Evolutionary conservation across 53 echinoderm and acorn worm genomes (phyloP).

Genomic region (Zoroaster sp.): DNA sequence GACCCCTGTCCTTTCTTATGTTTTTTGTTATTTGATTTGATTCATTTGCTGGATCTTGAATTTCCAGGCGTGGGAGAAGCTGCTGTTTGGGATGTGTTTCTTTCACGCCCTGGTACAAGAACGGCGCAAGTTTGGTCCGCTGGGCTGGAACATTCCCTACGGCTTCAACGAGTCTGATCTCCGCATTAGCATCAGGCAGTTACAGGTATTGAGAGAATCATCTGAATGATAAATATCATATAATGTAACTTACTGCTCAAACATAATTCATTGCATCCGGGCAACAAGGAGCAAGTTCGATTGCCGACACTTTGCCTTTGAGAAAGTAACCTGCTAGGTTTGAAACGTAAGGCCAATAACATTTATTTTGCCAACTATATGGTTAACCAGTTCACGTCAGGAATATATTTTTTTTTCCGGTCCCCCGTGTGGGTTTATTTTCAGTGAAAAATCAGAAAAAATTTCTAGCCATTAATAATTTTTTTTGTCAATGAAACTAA

Average conservation of each 20-base stretch:
- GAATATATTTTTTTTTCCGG: no score
- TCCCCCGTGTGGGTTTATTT: no score
- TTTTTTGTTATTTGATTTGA: neutral
- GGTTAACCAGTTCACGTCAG: no score
- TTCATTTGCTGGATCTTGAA: neutral
- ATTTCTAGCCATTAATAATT: no score
- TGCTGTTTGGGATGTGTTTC: slow-evolving; percentile 96
- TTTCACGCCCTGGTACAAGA: slow-evolving; percentile 99
- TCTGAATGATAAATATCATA: neutral
- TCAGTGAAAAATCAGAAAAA: no score
- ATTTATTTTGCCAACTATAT: no score
- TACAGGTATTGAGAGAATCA: slow-evolving; percentile 70
- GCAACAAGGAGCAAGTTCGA: neutral
- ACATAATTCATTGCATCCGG: neutral
- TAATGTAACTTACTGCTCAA: neutral
- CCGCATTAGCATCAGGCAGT: slow-evolving; percentile 94
- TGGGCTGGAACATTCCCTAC: slow-evolving; percentile 97
- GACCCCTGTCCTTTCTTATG: no score
- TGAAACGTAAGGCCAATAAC: no score
- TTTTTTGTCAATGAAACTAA: no score
- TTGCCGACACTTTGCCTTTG: no score
- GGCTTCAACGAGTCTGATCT: slow-evolving; percentile 99
- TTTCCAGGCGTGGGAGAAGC: slow-evolving; percentile 89
- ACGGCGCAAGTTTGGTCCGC: slow-evolving; percentile 94
- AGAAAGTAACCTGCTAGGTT: no score